Evolutionary conservation across 2,888 invertebrate genomes (phyloP).

Genomic region (Erebia epiphron): DNA sequence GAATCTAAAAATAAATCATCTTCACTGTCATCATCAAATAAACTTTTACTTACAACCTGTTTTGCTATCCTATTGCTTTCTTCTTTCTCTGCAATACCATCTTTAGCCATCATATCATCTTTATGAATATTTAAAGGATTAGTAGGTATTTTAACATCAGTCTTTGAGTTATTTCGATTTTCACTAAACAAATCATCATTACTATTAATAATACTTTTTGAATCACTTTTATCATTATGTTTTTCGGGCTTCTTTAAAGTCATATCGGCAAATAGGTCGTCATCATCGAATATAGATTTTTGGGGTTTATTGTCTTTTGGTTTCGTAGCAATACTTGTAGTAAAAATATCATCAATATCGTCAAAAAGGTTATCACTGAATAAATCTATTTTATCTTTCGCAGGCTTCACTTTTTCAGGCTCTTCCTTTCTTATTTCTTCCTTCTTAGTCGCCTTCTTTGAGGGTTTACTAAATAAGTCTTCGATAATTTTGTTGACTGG

Average conservation of each 20-base stretch:
- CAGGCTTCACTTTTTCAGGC: conserved; percentile 26
- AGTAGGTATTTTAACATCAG: conserved; percentile 15
- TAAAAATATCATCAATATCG: conserved; percentile 75
- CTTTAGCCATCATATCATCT: conserved; percentile 5
- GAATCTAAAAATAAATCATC: conserved; percentile 54
- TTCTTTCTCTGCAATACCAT: conserved; percentile 15
- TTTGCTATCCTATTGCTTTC: conserved; percentile 4
- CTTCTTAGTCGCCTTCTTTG: conserved; percentile 35
- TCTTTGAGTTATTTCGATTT: conserved; percentile 35
- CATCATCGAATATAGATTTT: conserved; percentile 67
- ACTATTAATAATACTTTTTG: conserved; percentile 57
- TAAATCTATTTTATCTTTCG: conserved; percentile 57
- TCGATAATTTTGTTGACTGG: conserved; percentile 57
- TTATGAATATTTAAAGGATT: conserved; percentile 21
- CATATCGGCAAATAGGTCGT: conserved; percentile 65
- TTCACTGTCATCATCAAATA: conserved; percentile 59
- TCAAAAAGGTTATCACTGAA: conserved; percentile 73
- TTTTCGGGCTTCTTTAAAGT: conserved; percentile 43
- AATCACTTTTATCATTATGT: conserved; percentile 34
- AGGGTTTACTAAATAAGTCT: conserved; percentile 64
- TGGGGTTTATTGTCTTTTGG: conserved; percentile 42
- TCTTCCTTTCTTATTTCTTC: conserved; percentile 40
- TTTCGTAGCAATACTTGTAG: conserved; percentile 53
- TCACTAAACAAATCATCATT: conserved; percentile 52
- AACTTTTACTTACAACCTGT: conserved; percentile 43